Percentiles rank a stretch among this genome's conserved stretches.
Evolutionary conservation across 1,140 invertebrate genomes (phyloP).

Genomic region (Zaprionus ghesquierei): DNA sequence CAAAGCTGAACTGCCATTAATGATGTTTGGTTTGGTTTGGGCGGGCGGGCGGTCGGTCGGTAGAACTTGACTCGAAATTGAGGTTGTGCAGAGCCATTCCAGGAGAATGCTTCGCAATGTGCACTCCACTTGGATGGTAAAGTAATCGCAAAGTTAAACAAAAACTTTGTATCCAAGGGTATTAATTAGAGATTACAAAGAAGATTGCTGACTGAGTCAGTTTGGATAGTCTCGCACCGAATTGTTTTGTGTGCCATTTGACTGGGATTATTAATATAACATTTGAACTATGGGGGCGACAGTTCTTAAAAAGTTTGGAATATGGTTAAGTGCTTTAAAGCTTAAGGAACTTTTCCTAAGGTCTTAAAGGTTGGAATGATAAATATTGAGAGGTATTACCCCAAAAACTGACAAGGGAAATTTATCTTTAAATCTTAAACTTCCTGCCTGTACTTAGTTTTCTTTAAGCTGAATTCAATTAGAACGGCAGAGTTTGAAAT

Average conservation of each 20-base stretch:
- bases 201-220: conserved; percentile 1
- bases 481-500: not conserved
- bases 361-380: too few relatives aligned
- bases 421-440: too few relatives aligned
- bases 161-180: conserved; percentile 12
- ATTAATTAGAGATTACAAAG: conserved; percentile 37
- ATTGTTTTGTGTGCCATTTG: not conserved
- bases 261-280: conserved; percentile 8
- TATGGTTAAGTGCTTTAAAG: not conserved
- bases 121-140: conserved; percentile 11
- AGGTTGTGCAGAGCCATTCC: conserved; percentile 6
- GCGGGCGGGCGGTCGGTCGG: too few relatives aligned
- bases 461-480: not conserved
- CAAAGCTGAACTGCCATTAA: conserved; percentile 38
- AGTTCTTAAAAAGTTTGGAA: not conserved
- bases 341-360: not conserved
- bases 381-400: too few relatives aligned
- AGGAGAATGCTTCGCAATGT: not conserved
- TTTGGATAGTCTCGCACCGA: conserved; percentile 1
- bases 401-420: too few relatives aligned
- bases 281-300: conserved; percentile 3
- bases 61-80: not conserved
- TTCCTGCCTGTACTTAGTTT: not conserved
- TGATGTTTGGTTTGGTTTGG: conserved; percentile 30
- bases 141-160: conserved; percentile 24